Percentiles rank a stretch among this genome's conserved stretches.
Conservation (phyloP, 2,113 vertebrate genomes). For the Corythoichthys haematopterus region DNA sequence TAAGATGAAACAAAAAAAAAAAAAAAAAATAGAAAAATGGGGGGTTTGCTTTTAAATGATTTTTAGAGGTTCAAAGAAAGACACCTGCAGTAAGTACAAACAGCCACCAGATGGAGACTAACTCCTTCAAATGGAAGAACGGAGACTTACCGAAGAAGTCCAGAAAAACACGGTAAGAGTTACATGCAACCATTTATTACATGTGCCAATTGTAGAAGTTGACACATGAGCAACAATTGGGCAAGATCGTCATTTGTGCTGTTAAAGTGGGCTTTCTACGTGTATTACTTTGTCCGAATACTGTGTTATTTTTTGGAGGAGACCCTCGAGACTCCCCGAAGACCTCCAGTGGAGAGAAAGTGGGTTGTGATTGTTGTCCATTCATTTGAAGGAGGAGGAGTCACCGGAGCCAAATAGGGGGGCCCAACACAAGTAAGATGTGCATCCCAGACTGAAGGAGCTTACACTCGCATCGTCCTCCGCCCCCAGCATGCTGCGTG, state of each 20-base stretch:
- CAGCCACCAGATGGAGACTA: background rate
- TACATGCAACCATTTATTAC: background rate
- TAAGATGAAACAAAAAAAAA: background rate
- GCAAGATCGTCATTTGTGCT: background rate
- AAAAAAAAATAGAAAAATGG: background rate
- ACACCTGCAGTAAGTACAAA: background rate
- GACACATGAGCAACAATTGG: background rate
- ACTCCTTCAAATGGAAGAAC: background rate
- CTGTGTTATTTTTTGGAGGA: background rate
- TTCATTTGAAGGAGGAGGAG: constrained; percentile 61
- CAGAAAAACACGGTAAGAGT: background rate
- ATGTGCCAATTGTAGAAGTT: background rate
- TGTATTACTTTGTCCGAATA: background rate
- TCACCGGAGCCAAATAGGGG: constrained; percentile 38
- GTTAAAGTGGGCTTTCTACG: background rate
- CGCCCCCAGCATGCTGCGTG: constrained; percentile 1
- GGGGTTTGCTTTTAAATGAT: no score
- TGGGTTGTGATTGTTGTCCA: constrained; percentile 12
- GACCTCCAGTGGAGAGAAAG: constrained; percentile 14
- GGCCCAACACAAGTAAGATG: constrained; percentile 40
- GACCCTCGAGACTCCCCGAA: constrained; percentile 5
- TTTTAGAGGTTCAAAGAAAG: background rate
- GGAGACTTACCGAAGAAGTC: background rate
- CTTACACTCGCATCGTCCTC: constrained; percentile 27
- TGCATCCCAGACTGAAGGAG: constrained; percentile 46